phyloP scores from a whole-genome alignment of 2,113 vertebrate genomes.

The Pyxicephalus adspersus region DNA sequence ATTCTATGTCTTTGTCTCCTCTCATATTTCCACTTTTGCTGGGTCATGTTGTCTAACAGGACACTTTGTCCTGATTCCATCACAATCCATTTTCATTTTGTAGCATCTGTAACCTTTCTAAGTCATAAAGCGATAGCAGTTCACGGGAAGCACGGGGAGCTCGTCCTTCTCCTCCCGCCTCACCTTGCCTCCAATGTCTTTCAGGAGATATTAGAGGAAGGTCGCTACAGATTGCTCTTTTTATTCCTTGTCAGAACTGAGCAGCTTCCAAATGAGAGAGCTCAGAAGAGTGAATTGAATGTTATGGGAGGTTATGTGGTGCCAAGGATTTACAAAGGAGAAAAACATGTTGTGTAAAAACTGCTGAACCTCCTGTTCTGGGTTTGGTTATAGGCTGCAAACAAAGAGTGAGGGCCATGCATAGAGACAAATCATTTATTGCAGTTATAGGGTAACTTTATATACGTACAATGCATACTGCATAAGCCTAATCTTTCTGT shows the following conservation, averaged over 20 bases:
- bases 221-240: conserved; percentile 31
- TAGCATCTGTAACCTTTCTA: conserved; percentile 39
- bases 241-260: conserved; percentile 55
- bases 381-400: not conserved
- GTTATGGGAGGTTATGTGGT: conserved; percentile 41
- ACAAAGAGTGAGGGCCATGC: no score
- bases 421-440: not conserved
- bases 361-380: not conserved
- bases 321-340: conserved; percentile 39
- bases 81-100: conserved; percentile 43
- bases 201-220: conserved; percentile 41
- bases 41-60: conserved; percentile 11
- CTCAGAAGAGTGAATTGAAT: conserved; percentile 42
- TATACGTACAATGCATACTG: no score
- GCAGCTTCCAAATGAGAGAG: conserved; percentile 36
- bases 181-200: conserved; percentile 17
- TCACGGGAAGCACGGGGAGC: conserved; percentile 7
- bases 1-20: not conserved
- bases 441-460: no score
- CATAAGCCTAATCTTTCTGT: no score
- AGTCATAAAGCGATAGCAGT: conserved; percentile 22
- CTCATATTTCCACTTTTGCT: not conserved
- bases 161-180: not conserved
- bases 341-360: not conserved
- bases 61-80: conserved; percentile 38